Conservation (phyloP, 2,888 invertebrate species). For the Drosophila atripex region DNA sequence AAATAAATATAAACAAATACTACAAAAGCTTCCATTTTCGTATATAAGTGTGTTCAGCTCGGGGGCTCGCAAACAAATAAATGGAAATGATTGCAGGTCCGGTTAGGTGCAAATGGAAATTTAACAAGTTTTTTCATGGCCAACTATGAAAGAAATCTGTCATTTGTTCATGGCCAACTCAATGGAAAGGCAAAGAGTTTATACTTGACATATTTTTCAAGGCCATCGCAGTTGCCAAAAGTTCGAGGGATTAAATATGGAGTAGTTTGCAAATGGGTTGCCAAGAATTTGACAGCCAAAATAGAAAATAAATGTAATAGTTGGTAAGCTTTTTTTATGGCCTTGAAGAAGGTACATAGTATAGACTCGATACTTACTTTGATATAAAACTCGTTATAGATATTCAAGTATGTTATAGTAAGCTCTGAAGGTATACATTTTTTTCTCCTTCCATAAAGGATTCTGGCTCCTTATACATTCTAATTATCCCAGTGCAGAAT, state of each 20-base stretch:
- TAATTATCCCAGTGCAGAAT: conserved; percentile 13
- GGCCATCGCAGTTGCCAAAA: conserved; percentile 8
- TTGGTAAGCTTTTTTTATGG: neutral
- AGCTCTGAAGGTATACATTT: too few relatives aligned
- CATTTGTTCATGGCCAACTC: neutral
- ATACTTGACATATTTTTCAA: neutral
- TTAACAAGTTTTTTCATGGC: neutral
- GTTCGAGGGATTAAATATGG: conserved; percentile 33
- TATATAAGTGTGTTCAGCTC: neutral
- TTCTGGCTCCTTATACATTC: neutral
- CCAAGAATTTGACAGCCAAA: conserved; percentile 20
- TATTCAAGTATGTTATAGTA: too few relatives aligned
- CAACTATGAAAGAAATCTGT: neutral
- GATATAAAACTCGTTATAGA: too few relatives aligned
- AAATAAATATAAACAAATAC: neutral
- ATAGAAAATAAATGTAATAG: conserved; percentile 17
- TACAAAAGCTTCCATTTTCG: neutral
- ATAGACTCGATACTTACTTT: too few relatives aligned
- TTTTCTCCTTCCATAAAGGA: too few relatives aligned
- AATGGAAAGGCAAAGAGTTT: neutral
- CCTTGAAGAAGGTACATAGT: neutral
- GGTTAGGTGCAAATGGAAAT: neutral
- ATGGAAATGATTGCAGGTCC: neutral
- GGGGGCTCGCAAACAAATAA: neutral
- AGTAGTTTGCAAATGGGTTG: conserved; percentile 16